Base-by-base conservation (phyloP, 2,888 invertebrate species). In the Ormyrus thymus region DNA sequence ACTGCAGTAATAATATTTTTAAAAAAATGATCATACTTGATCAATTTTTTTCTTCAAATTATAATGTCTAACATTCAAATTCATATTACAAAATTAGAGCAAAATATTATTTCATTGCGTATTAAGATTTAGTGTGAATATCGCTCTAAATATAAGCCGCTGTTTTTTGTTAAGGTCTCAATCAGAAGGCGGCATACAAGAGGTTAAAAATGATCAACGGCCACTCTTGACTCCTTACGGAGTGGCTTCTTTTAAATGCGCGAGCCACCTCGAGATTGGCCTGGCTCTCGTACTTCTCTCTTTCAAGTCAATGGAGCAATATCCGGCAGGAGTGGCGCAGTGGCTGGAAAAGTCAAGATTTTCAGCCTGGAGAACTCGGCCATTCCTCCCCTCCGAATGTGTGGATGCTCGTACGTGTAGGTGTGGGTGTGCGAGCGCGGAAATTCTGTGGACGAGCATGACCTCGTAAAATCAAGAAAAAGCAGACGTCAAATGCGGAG, bases 251-350 rank as follows among this genome's bases (percentile, higher is more conserved):
- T 61, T 71, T 61, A 45, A 71, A 61, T 71, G 61, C 71, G 45
- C 53, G 15, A n/a, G 45, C 62, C 53, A 55, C 46, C 55, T 15
- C 53, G 50, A 72, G 72, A 62, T 66, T 66, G 58, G 48, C 58
- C 7, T 7, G 29, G 10, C 7, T 9, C 7, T 0, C 53, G n/a
- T n/a, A n/a, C 73, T 29, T 43, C 51, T 59, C 59, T 66, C 62
- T 76, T 76, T 68, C 72, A 61, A 78, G 68, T 72, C 72, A 78
- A 78, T 78, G 72, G 72, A 55, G 78, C 72, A 78, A 78, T 78
- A 78, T 78, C 78, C 78, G 78, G 53, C 46, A 9, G 29, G 43
- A 64, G 55, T 46, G 45, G 50, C 46, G 68, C 64, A 10, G 46
- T 15, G 29, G 45, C 61, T 45, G 61, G 43, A 46, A 56, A 29